Percentiles rank a stretch among this genome's conserved stretches.
phyloP scores from a whole-genome alignment of 1,140 invertebrate species.

The Megalopta genalis region DNA sequence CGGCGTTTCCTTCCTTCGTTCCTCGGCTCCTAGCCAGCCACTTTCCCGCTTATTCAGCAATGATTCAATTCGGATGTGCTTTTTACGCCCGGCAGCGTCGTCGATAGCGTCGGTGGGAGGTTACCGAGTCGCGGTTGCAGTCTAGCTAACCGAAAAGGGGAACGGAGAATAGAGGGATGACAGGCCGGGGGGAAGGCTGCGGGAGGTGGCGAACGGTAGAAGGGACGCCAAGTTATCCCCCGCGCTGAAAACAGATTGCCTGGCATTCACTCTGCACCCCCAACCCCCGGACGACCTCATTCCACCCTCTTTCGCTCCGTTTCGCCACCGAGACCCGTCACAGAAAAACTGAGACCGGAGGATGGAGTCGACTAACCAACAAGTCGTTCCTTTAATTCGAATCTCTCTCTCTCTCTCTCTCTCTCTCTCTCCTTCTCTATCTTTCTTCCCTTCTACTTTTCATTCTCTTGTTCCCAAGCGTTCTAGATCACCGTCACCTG shows the following conservation, averaged over 20 bases:
- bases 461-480: not conserved
- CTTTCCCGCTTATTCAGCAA: conserved; percentile 81
- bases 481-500: not conserved
- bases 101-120: conserved; percentile 70
- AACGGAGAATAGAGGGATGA: conserved; percentile 42
- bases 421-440: not conserved
- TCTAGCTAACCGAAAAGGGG: conserved; percentile 68
- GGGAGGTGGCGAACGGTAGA: conserved; percentile 27
- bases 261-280: conserved; percentile 55
- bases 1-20: conserved; percentile 66
- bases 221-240: conserved; percentile 68
- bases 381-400: conserved; percentile 69
- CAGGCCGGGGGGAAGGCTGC: conserved; percentile 5
- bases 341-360: conserved; percentile 54
- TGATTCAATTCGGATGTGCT: conserved; percentile 81
- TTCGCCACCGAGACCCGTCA: conserved; percentile 42
- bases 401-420: conserved; percentile 54
- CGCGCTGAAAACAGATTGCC: conserved; percentile 76
- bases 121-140: conserved; percentile 67
- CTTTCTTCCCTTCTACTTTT: not conserved
- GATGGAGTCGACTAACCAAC: conserved; percentile 75
- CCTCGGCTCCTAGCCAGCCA: conserved; percentile 61
- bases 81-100: conserved; percentile 75
- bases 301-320: conserved; percentile 53
- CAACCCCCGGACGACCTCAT: conserved; percentile 8